Evolutionary conservation across 2,797 vertebrate genomes (phyloP), one percentile per base, ranked within the genome.

Genomic region (Xenops minutus): DNA sequence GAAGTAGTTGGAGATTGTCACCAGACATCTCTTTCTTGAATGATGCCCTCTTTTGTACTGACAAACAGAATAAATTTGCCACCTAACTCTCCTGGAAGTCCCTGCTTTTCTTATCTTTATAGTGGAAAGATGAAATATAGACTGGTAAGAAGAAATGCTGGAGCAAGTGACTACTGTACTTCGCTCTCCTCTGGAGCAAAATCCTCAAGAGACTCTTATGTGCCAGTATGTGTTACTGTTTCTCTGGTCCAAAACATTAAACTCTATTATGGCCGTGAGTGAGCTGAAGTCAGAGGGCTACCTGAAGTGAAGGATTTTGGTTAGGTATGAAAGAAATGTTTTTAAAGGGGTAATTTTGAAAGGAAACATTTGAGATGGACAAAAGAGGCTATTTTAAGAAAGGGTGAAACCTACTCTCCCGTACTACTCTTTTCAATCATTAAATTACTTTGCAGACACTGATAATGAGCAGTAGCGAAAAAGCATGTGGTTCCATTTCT

Each of bases 21-120:
- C 19, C 14, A 51, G 44, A n/a, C 12, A 79, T 24, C 15, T 73
- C 32, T 61, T 91, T 80, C 41, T 51, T 80, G 46, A 88, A 75
- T 43, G 15, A 32, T 0, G 0, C 1, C 1, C 9, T 32, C 1
- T 46, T 81, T 74, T 59, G 17, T 59, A 76, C 30, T 44, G 34
- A 44, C 14, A 85, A 44, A 12, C 48, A 54, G 37, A 89, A 56
- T 16, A 74, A 59, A 44, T 80, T 62, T 74, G 7, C 32, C 15
- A 16, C 23, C 37, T 85, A 61, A 27, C 26, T 56, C 16, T 67
- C 11, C 19, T 20, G n/a, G 30, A 78, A 86, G 12, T 12, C 18
- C 30, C 5, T 84, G 17, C 4, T 87, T 37, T 64, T 81, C 21
- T 23, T 88, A 36, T 44, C 14, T 64, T 72, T 48, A 39, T 21